Evolutionary conservation across 2,113 vertebrate species (phyloP).

Genomic region (Bolborhynchus lineola): DNA sequence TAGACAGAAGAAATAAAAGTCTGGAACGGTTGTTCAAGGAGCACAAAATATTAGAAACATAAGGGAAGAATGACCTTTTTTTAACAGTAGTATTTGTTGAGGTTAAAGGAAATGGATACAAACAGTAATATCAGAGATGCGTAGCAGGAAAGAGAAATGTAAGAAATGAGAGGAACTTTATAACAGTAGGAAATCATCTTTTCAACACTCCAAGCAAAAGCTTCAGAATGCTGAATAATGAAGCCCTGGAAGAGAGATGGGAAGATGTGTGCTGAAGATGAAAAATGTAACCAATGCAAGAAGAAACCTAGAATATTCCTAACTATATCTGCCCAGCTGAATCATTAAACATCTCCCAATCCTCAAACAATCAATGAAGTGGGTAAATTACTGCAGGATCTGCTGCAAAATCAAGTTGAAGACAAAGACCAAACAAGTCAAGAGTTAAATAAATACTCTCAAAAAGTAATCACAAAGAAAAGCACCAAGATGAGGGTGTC

Average conservation of each 20-base stretch:
- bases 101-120: not conserved
- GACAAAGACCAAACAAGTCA: slow-evolving; percentile 2
- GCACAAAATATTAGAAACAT: not conserved
- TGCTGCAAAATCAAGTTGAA: slow-evolving; percentile 22
- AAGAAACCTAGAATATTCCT: not conserved
- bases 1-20: not conserved
- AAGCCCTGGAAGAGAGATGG: not conserved
- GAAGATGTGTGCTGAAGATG: not conserved
- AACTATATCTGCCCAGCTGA: not conserved
- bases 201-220: not conserved
- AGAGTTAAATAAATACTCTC: slow-evolving; percentile 56
- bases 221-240: not conserved
- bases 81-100: not conserved
- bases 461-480: not conserved
- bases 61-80: not conserved
- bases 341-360: not conserved
- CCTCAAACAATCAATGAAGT: not conserved
- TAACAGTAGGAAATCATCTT: not conserved
- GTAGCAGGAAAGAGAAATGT: not conserved
- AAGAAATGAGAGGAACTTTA: not conserved
- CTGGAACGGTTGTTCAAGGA: not conserved
- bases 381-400: not conserved
- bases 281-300: not conserved
- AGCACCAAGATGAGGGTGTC: slow-evolving; percentile 13
- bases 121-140: not conserved